phyloP scores from a whole-genome alignment of 2,113 vertebrate genomes.

The Myodes glareolus region DNA sequence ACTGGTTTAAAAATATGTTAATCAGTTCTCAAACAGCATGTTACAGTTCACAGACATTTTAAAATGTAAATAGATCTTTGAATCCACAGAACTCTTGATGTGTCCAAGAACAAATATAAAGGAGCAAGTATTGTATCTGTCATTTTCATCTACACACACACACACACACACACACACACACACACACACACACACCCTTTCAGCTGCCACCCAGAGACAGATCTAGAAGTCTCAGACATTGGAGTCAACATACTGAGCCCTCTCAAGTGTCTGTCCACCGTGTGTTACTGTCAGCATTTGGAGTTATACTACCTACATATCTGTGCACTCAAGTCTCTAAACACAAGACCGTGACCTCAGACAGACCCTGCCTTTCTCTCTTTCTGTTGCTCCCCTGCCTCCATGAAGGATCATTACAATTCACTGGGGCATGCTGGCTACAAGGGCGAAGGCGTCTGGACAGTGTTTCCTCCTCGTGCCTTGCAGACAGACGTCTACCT shows the following conservation, averaged over 20 bases:
- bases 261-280: neutral
- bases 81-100: neutral
- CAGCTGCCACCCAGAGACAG: too few relatives aligned
- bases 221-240: neutral
- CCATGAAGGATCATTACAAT: fast-evolving
- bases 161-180: neutral
- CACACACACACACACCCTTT: neutral
- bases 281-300: neutral
- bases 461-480: neutral
- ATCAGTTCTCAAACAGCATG: neutral
- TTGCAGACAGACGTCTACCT: neutral
- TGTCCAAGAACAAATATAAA: neutral
- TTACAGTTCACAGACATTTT: slow-evolving; percentile 17
- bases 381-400: fast-evolving
- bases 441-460: neutral
- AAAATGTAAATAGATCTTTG: slow-evolving; percentile 19
- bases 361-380: neutral
- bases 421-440: too few relatives aligned
- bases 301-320: neutral
- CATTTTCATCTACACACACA: neutral
- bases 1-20: neutral
- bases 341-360: neutral
- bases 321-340: neutral
- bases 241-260: neutral
- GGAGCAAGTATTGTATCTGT: neutral